phyloP scores from a whole-genome alignment of 2,113 vertebrate species.

The Trinectes maculatus region DNA sequence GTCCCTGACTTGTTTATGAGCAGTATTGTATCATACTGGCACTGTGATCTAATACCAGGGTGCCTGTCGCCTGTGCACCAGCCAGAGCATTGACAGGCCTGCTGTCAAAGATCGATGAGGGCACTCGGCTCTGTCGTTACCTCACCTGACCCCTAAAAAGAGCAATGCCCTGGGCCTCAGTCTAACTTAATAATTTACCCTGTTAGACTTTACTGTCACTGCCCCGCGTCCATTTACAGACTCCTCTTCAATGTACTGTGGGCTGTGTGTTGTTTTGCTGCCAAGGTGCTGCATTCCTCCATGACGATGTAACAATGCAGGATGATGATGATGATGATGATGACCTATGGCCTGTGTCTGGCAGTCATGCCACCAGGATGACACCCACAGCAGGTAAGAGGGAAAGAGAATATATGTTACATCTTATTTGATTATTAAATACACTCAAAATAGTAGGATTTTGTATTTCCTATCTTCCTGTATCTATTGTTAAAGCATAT shows the following conservation, averaged over 20 bases:
- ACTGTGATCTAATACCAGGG: conserved; percentile 40
- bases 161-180: neutral
- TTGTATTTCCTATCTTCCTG: neutral
- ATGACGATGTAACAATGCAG: conserved; percentile 30
- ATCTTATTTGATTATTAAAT: too few relatives aligned
- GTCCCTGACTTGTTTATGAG: conserved; percentile 31
- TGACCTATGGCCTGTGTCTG: conserved; percentile 5
- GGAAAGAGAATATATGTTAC: neutral
- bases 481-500: neutral
- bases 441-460: neutral
- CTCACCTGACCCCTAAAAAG: conserved; percentile 1
- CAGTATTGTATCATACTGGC: conserved; percentile 20
- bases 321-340: conserved; percentile 16
- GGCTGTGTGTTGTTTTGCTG: conserved; percentile 10
- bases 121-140: neutral
- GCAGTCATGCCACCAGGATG: conserved; percentile 9
- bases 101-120: conserved; percentile 22
- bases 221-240: conserved; percentile 1
- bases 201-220: conserved; percentile 13
- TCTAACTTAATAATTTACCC: neutral
- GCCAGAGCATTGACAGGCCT: conserved; percentile 14
- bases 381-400: conserved; percentile 43
- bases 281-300: conserved; percentile 21
- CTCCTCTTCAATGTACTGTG: neutral
- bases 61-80: conserved; percentile 14